Evolutionary conservation across 2,797 vertebrate species (phyloP).

Genomic region (Heteromormyrus szaboi): DNA sequence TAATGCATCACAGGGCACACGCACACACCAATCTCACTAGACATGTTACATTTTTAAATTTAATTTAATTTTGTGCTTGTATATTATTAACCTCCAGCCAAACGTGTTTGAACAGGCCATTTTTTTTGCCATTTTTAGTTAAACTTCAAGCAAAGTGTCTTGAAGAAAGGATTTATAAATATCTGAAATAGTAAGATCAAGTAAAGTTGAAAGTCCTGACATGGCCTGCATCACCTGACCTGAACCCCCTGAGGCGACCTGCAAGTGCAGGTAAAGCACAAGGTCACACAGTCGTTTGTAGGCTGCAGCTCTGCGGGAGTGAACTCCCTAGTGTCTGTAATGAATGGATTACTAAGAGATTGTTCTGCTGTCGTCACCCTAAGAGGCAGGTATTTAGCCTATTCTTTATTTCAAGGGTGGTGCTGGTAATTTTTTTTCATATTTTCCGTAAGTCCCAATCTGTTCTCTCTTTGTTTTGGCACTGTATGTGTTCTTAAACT

Average conservation of each 20-base stretch:
- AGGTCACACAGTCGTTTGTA: background rate
- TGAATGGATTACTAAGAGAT: background rate
- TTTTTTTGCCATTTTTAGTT: background rate
- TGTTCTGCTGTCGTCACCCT: background rate
- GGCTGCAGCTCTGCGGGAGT: background rate
- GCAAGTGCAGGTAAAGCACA: background rate
- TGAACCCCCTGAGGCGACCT: background rate
- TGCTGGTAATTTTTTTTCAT: background rate
- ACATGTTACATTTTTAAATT: background rate
- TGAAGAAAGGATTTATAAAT: no score
- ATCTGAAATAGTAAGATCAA: background rate
- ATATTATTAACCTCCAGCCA: background rate
- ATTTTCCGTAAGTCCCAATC: background rate
- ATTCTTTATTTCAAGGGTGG: background rate
- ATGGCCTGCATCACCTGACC: background rate
- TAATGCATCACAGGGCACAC: background rate
- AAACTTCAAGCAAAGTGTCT: background rate
- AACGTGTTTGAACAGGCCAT: background rate
- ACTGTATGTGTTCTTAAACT: background rate
- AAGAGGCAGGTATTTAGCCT: background rate
- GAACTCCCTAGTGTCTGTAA: background rate
- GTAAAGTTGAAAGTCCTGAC: background rate
- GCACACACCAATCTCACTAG: background rate
- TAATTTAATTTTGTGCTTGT: background rate
- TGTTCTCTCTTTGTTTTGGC: background rate